Percentiles rank a stretch among this genome's conserved stretches.
These are phyloP conservation scores for Zaprionus lineosus DNA, from an alignment of 2,888 invertebrate species.

Conservation along the genomic window DNA sequence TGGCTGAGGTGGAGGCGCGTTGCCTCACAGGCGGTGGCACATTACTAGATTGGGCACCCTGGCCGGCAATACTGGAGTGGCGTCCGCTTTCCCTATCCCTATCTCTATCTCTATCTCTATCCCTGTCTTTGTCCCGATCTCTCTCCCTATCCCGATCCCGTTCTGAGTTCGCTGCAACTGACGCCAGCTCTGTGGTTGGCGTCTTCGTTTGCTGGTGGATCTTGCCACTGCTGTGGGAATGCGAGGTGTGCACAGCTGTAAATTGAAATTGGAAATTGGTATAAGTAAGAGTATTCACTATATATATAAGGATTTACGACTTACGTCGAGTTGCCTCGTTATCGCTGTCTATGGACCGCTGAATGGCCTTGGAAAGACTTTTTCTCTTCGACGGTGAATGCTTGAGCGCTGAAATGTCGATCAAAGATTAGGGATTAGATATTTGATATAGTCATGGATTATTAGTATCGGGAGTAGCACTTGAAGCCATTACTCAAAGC, in stretches of 20 bases:
- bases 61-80: constrained; percentile 17
- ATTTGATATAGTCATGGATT: not conserved
- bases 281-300: not conserved
- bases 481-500: constrained; percentile 50
- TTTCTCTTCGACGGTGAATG: constrained; percentile 98
- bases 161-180: constrained; percentile 76
- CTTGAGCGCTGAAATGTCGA: constrained; percentile 89
- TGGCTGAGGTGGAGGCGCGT: constrained; percentile 84
- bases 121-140: constrained; percentile 16
- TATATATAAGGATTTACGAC: constrained; percentile 28
- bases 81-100: constrained; percentile 46
- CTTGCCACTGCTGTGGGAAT: constrained; percentile 69
- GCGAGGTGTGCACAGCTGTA: constrained; percentile 59
- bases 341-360: constrained; percentile 88
- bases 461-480: constrained; percentile 29
- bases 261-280: not conserved
- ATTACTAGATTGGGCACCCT: constrained; percentile 51
- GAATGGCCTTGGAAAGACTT: constrained; percentile 90
- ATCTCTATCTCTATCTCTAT: constrained; percentile 17
- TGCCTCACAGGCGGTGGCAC: constrained; percentile 73
- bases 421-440: constrained; percentile 21
- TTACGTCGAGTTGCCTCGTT: constrained; percentile 85
- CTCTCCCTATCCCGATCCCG: constrained; percentile 28
- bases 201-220: constrained; percentile 62
- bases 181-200: constrained; percentile 43